Evolutionary conservation across 2,113 vertebrate genomes (phyloP), one percentile per base, ranked within the genome.

Genomic region (Gavia stellata): DNA sequence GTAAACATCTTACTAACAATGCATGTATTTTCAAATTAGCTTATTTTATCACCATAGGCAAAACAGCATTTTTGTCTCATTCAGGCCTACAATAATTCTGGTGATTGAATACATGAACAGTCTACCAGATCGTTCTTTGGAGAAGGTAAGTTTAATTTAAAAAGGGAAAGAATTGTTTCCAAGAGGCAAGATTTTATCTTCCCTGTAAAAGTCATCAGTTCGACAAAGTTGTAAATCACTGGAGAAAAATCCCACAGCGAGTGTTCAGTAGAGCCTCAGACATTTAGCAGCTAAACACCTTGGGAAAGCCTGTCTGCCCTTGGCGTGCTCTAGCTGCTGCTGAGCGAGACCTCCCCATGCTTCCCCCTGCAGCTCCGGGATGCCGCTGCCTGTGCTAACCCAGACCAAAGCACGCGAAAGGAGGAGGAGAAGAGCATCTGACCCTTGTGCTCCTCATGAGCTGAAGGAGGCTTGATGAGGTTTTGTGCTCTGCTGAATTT

Each of bases 151-250:
- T 56, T 87, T 68, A 67, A 85, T 25, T 86, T 84, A 5, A 67
- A 70, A 67, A 50, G 29, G 18, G 84, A 89, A 79, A 16, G 5
- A 93, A 81, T 2, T 34, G 49, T 77, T 88, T 90, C 74, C 77
- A 89, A 85, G 81, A 81, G 36, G 73, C 18, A 55, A 87, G 94
- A 94, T 89, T 87, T 96, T 95, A 94, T 94, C 95, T 94, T 67
- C 75, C 31, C 70, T 87, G 87, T 44, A 52, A 71, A 95, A 96
- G 89, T 81, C 81, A 95, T 63, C 70, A 75, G 65, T 50, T 68
- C 7, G 6, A 67, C 36, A 14, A 79, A 88, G 85, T 45, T 87
- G 71, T 62, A 93, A 90, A 93, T 74, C 89, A 93, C 73, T 29
- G 40, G 25, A 72, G 52, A 71, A 92, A 94, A 94, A 71, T 26